Evolutionary conservation across 2,888 invertebrate genomes (phyloP).

Genomic region (Periphyllus acericola): DNA sequence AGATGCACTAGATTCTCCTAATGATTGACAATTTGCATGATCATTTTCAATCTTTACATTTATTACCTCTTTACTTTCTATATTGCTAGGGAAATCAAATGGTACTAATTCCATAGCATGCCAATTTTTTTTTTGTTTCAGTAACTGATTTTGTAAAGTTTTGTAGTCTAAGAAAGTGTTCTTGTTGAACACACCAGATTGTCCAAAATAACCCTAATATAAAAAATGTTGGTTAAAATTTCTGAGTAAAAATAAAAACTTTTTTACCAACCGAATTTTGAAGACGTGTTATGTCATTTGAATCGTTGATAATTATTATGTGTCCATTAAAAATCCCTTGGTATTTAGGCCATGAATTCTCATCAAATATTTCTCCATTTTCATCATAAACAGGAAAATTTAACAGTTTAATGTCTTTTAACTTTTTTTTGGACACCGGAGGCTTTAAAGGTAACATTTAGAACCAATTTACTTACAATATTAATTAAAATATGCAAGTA

Average conservation of each 20-base stretch:
- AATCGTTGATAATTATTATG: conserved; percentile 20
- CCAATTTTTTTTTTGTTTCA: conserved; percentile 34
- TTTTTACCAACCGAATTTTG: conserved; percentile 4
- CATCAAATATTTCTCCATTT: background rate
- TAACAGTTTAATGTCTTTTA: background rate
- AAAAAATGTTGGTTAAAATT: background rate
- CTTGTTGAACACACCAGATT: conserved; percentile 13
- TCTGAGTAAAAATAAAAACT: background rate
- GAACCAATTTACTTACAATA: background rate
- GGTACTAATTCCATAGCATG: conserved; percentile 42
- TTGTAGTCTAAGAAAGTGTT: conserved; percentile 9
- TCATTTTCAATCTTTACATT: conserved; percentile 39
- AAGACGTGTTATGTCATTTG: conserved; percentile 28
- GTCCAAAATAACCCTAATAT: conserved; percentile 48
- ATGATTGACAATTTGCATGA: background rate
- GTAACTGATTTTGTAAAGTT: conserved; percentile 27
- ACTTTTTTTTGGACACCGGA: conserved; percentile 21
- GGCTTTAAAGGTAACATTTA: conserved; percentile 48
- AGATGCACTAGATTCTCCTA: background rate
- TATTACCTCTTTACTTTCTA: conserved; percentile 60
- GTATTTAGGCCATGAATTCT: conserved; percentile 26
- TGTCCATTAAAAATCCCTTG: conserved; percentile 40
- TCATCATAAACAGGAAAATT: conserved; percentile 31
- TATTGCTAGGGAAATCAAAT: conserved; percentile 50
- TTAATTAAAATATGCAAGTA: background rate